A percentile compares a stretch with the other conserved stretches of the same genome.
phyloP scores from a whole-genome alignment of 2,888 invertebrate species.

The Hydrotaea cyrtoneurina region DNA sequence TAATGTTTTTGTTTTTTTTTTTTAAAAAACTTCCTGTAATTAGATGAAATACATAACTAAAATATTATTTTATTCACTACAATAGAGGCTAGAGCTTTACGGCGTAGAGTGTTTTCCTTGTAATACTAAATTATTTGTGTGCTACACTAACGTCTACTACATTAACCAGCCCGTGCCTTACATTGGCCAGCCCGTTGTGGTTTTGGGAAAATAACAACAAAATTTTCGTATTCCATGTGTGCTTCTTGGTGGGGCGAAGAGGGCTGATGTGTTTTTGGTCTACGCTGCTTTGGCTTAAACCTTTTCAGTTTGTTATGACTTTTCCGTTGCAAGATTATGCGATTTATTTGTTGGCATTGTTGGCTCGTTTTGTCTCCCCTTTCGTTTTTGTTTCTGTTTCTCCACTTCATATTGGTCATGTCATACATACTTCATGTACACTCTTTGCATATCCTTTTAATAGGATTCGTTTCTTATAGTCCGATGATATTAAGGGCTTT shows the following conservation, averaged over 20 bases:
- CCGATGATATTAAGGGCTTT: conserved; percentile 50
- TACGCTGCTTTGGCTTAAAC: conserved; percentile 22
- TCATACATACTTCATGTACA: not conserved
- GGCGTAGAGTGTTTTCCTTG: no score
- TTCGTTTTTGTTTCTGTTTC: not conserved
- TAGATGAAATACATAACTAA: no score
- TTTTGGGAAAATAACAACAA: not conserved
- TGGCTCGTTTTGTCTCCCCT: not conserved
- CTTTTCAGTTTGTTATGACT: conserved; percentile 39
- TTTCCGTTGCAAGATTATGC: conserved; percentile 21
- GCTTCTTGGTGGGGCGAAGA: not conserved
- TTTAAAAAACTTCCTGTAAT: no score
- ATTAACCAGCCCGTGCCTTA: no score
- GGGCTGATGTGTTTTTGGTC: not conserved
- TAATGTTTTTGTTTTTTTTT: no score
- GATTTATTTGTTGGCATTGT: conserved; percentile 17
- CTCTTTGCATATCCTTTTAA: conserved; percentile 47
- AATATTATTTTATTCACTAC: no score
- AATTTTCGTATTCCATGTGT: not conserved
- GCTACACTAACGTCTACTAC: no score
- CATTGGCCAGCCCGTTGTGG: not conserved
- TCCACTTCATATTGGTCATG: conserved; percentile 23
- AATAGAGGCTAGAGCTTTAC: no score
- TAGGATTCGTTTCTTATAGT: conserved; percentile 54
- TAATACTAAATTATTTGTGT: no score